A percentile compares a stretch with the other conserved stretches of the same genome.
phyloP scores from a whole-genome alignment of 2,113 vertebrate species.

The Copsychus sechellarum region DNA sequence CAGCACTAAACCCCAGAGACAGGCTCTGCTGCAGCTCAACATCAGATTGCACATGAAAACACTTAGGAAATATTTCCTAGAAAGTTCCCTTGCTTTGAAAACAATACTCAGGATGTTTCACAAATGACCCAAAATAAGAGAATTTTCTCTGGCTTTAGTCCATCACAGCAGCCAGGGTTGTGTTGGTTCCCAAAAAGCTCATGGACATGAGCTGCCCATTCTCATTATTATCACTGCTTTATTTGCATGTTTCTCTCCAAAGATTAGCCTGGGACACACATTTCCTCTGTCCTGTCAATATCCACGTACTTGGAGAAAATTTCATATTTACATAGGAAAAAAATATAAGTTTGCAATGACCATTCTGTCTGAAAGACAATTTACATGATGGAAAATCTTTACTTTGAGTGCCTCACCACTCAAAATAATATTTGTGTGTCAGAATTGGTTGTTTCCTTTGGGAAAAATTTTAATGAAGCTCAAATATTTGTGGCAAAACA shows the following conservation, averaged over 20 bases:
- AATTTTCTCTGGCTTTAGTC: not conserved
- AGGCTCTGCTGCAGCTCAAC: not conserved
- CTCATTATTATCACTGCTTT: not conserved
- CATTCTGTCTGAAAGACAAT: not conserved
- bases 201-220: not conserved
- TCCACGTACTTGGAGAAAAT: not conserved
- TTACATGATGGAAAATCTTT: not conserved
- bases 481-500: slow-evolving; percentile 1
- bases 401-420: not conserved
- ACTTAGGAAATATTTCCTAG: not conserved
- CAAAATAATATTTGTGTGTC: not conserved
- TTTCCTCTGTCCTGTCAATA: not conserved
- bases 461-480: not conserved
- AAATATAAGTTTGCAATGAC: not conserved
- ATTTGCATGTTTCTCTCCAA: not conserved
- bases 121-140: not conserved
- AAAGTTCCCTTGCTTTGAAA: slow-evolving; percentile 1
- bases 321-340: not conserved
- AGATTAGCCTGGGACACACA: not conserved
- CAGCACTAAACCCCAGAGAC: not conserved
- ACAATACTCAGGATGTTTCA: not conserved
- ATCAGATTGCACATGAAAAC: not conserved
- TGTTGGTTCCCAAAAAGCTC: slow-evolving; percentile 22
- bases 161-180: not conserved
- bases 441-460: not conserved